Conservation (phyloP, 2,888 invertebrate genomes). For the Carterocephalus palaemon region DNA sequence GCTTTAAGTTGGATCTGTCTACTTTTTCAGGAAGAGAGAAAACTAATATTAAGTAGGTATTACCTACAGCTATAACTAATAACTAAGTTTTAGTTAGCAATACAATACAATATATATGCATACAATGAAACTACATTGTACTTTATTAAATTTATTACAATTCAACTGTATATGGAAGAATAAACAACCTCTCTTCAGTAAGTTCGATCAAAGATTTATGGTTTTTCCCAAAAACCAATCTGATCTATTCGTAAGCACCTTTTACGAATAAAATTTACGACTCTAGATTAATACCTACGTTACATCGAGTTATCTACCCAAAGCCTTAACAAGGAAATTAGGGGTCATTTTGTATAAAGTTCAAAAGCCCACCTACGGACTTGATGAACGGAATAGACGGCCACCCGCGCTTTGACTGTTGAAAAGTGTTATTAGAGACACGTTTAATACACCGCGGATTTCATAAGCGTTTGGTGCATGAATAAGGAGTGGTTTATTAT, state of each 20-base stretch:
- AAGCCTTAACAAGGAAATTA: conserved; percentile 70
- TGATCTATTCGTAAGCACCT: conserved; percentile 34
- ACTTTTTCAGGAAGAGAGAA: too few species aligned
- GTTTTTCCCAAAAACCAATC: conserved; percentile 36
- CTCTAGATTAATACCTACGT: conserved; percentile 68
- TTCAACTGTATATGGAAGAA: neutral
- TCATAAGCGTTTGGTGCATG: neutral
- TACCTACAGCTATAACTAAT: too few species aligned
- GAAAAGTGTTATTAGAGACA: conserved; percentile 39
- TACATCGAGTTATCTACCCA: conserved; percentile 50
- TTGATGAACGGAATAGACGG: conserved; percentile 64
- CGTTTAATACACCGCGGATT: neutral
- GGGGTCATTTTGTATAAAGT: conserved; percentile 64
- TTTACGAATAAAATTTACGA: conserved; percentile 54
- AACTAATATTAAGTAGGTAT: too few species aligned
- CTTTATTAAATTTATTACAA: too few species aligned
- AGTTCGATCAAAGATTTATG: conserved; percentile 40
- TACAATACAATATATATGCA: too few species aligned
- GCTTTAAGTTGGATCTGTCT: too few species aligned
- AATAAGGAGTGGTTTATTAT: neutral
- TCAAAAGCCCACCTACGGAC: conserved; percentile 65
- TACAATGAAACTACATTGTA: too few species aligned
- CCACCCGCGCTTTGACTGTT: conserved; percentile 56
- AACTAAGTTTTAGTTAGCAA: too few species aligned
- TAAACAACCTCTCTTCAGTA: conserved; percentile 25